These are phyloP conservation scores for Neoascia interrupta DNA, from an alignment of 2,888 invertebrate genomes.

Conservation along the genomic window DNA sequence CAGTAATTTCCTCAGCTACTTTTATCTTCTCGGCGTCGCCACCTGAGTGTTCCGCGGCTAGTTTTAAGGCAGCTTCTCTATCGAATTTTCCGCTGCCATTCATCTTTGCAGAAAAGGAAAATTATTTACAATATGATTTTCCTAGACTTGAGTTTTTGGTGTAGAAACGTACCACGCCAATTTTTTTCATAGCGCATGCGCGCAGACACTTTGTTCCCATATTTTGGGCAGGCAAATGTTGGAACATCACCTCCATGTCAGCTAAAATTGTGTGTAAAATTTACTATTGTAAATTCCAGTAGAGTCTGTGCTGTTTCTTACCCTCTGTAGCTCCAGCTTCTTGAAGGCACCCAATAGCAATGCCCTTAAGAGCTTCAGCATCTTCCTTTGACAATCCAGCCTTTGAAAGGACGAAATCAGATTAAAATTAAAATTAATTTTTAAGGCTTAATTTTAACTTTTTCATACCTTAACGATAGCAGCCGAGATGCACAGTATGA, in stretches of 20 bases:
- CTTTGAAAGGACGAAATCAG: background rate
- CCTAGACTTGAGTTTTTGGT: background rate
- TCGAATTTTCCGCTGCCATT: constrained; percentile 75
- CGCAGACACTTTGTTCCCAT: constrained; percentile 76
- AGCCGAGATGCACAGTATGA: background rate
- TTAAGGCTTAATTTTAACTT: background rate
- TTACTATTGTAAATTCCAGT: background rate
- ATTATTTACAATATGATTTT: background rate
- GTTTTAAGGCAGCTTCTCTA: constrained; percentile 72
- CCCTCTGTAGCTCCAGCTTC: constrained; percentile 16
- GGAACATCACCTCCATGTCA: constrained; percentile 75
- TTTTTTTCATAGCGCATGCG: constrained; percentile 76
- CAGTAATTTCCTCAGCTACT: constrained; percentile 70
- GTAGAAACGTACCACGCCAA: constrained; percentile 76
- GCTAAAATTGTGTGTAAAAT: constrained; percentile 60
- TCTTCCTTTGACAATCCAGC: constrained; percentile 1
- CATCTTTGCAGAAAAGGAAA: constrained; percentile 72
- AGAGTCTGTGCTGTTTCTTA: background rate
- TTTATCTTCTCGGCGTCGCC: constrained; percentile 73
- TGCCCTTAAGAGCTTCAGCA: background rate
- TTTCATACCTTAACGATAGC: constrained; percentile 7
- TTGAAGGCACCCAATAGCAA: background rate
- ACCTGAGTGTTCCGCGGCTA: constrained; percentile 71
- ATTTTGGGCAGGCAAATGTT: constrained; percentile 72
- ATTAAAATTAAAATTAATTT: background rate